Evolutionary conservation across 2,888 invertebrate genomes (phyloP), one percentile per base, ranked within the genome.

Genomic region (Cenopis cana): DNA sequence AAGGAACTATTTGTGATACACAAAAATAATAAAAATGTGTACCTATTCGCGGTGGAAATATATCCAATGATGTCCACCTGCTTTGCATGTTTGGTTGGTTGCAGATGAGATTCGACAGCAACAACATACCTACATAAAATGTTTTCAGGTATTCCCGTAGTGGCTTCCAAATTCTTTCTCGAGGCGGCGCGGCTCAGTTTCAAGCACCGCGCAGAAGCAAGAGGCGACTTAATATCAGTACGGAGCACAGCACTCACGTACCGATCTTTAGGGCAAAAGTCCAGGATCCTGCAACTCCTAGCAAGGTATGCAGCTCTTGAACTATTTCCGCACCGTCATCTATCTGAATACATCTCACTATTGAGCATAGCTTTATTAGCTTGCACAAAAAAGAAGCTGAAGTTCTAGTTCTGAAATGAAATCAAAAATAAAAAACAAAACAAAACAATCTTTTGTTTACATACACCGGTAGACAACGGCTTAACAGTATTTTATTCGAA

Each of bases 191-290:
- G 91, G 78, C 83, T 93, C 66, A 91, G 88, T 78, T 91, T 93
- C 78, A 83, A 81, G 69, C 82, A 83, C 68, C 84, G 86, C 36
- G 82, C 80, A 68, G 76, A 81, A n/a, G 86, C 78, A 77, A 95
- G 85, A 87, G 94, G 83, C 86, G 95, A 93, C 94, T 95, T 94
- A 87, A 95, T 94, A 86, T 92, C 91, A 87, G 95, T 82, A 84
- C 95, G 90, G 73, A 96, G 95, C 60, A 94, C 95, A 0, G 95
- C 96, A 12, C 94, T 95, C 69, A 94, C 95, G 81, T 93, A 96
- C 76, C 92, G 96, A 75, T 94, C 95, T 67, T 88, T 94, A 76
- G 96, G 96, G 67, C 96, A 96, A 81, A 94, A 95, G 85, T 95
- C 96, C 2, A 93, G 96, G 79, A 94, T 95, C 36, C 93, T 96